Conservation (phyloP, 1,140 invertebrate species). For the Aphidius gifuensis region DNA sequence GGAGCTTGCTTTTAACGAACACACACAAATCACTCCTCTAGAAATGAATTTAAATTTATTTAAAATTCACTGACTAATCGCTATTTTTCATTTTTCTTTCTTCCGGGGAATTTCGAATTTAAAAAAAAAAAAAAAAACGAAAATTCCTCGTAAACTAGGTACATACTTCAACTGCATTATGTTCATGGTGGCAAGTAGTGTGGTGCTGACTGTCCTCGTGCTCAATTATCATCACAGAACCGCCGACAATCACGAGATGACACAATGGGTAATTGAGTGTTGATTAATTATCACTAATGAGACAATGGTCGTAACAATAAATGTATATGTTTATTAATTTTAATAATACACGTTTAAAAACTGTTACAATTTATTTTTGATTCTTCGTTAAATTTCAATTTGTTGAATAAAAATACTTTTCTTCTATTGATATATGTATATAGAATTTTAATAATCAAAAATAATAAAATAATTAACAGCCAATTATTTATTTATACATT, state of each 20-base stretch:
- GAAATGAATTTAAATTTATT: no score
- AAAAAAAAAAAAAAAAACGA: slow-evolving; percentile 17
- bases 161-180: slow-evolving; percentile 99
- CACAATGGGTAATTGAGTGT: slow-evolving; percentile 79
- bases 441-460: not conserved
- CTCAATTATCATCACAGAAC: slow-evolving; percentile 98
- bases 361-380: no score
- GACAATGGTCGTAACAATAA: not conserved
- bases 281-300: slow-evolving; percentile 20
- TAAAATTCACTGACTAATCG: slow-evolving; percentile 46
- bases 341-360: not conserved
- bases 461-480: not conserved
- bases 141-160: slow-evolving; percentile 63
- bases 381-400: no score
- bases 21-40: no score
- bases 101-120: slow-evolving; percentile 37
- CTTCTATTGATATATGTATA: slow-evolving; percentile 8
- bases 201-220: slow-evolving; percentile 95
- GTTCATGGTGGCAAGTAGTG: slow-evolving; percentile 99
- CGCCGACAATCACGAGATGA: slow-evolving; percentile 96
- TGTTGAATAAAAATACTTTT: not conserved
- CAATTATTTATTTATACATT: not conserved
- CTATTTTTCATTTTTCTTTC: slow-evolving; percentile 35
- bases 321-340: not conserved
- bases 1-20: no score